Evolutionary conservation across 2,797 vertebrate species (phyloP).

Genomic region (Vultur gryphus): DNA sequence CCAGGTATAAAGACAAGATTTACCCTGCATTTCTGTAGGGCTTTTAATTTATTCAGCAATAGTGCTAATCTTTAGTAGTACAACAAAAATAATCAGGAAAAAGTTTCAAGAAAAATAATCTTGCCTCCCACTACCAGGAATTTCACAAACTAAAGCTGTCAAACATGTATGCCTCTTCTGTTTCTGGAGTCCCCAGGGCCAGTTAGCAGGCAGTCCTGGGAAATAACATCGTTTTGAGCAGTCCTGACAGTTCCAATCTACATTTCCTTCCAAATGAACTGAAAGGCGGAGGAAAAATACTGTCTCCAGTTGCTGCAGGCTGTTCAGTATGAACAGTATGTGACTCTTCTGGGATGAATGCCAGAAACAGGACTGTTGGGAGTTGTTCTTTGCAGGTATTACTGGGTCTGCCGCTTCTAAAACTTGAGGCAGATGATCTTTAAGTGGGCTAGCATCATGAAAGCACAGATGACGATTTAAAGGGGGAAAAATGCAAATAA

Average conservation of each 20-base stretch:
- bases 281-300: background rate
- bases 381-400: background rate
- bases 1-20: background rate
- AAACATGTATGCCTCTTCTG: background rate
- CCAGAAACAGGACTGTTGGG: background rate
- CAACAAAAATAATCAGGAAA: background rate
- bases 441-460: background rate
- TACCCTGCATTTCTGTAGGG: background rate
- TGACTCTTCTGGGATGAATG: background rate
- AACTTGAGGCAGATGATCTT: background rate
- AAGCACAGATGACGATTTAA: background rate
- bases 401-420: background rate
- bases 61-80: background rate
- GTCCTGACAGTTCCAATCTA: background rate
- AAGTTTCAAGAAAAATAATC: background rate
- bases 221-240: background rate
- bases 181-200: background rate
- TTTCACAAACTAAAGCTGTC: background rate
- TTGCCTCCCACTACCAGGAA: background rate
- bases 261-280: background rate
- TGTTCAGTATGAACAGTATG: background rate
- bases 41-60: background rate
- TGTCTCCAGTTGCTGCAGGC: background rate
- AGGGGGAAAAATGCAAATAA: background rate
- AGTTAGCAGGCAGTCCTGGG: background rate